phyloP scores from a whole-genome alignment of 2,797 vertebrate genomes.

The Melanotaenia parkinsoni region DNA sequence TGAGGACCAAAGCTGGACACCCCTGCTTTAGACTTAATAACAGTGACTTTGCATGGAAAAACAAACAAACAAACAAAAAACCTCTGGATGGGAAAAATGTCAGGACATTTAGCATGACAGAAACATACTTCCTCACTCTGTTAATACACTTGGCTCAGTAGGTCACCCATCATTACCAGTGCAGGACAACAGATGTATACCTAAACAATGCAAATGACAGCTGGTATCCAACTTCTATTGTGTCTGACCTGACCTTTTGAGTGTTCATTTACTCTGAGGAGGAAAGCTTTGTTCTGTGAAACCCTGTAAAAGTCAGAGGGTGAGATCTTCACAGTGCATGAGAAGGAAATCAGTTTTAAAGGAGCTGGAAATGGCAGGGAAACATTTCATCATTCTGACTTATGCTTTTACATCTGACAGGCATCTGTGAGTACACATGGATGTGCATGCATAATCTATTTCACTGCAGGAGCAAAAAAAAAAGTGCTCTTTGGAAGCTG shows the following conservation, averaged over 20 bases:
- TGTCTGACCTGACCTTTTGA: constrained; percentile 56
- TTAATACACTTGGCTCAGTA: constrained; percentile 36
- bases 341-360: constrained; percentile 71
- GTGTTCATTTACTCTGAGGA: constrained; percentile 27
- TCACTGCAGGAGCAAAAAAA: constrained; percentile 56
- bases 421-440: constrained; percentile 74
- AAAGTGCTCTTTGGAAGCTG: constrained; percentile 49
- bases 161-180: constrained; percentile 43
- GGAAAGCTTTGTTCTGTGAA: constrained; percentile 35
- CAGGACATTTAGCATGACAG: constrained; percentile 4
- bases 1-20: too few relatives aligned
- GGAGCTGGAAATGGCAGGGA: constrained; percentile 46
- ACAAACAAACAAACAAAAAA: neutral
- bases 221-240: constrained; percentile 36
- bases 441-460: constrained; percentile 74
- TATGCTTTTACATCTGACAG: constrained; percentile 69
- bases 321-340: constrained; percentile 42
- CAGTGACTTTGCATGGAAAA: neutral
- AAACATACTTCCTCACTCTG: constrained; percentile 7
- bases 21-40: neutral
- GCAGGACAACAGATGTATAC: constrained; percentile 37
- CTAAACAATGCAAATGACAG: constrained; percentile 57
- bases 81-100: constrained; percentile 6
- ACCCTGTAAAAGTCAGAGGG: constrained; percentile 36
- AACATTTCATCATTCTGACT: constrained; percentile 71